A percentile compares a stretch with the other conserved stretches of the same genome.
These are phyloP conservation scores for Cepphus grylle DNA, from an alignment of 2,113 vertebrate genomes.

Conservation along the genomic window DNA sequence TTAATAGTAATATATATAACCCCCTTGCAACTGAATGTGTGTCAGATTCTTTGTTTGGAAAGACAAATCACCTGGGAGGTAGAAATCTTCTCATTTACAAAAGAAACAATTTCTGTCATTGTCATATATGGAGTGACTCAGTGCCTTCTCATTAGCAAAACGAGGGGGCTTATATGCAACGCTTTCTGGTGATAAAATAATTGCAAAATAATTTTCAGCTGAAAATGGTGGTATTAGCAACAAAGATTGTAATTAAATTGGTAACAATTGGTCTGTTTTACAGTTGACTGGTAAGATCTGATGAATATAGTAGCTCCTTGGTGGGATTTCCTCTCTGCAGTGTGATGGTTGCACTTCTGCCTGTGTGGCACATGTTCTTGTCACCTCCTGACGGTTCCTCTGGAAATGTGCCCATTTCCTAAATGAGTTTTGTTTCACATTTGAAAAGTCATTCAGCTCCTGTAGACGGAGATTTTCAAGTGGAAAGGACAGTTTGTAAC, in stretches of 20 bases:
- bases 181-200: conserved; percentile 19
- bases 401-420: conserved; percentile 9
- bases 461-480: neutral
- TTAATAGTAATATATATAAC: conserved; percentile 59
- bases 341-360: neutral
- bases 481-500: neutral
- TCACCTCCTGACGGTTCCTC: conserved; percentile 3
- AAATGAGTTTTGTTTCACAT: conserved; percentile 42
- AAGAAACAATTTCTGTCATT: neutral
- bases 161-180: neutral
- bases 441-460: neutral
- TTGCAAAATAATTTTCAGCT: conserved; percentile 32
- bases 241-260: neutral
- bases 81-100: conserved; percentile 26
- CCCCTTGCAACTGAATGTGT: neutral
- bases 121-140: neutral
- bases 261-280: conserved; percentile 12
- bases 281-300: neutral
- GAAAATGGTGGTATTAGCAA: conserved; percentile 17
- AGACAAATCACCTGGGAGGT: conserved; percentile 50
- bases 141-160: neutral
- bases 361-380: neutral
- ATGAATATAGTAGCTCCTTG: neutral
- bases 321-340: neutral
- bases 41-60: conserved; percentile 60